Base-by-base conservation (phyloP, 2,113 vertebrate genomes). In the Serinus canaria region DNA sequence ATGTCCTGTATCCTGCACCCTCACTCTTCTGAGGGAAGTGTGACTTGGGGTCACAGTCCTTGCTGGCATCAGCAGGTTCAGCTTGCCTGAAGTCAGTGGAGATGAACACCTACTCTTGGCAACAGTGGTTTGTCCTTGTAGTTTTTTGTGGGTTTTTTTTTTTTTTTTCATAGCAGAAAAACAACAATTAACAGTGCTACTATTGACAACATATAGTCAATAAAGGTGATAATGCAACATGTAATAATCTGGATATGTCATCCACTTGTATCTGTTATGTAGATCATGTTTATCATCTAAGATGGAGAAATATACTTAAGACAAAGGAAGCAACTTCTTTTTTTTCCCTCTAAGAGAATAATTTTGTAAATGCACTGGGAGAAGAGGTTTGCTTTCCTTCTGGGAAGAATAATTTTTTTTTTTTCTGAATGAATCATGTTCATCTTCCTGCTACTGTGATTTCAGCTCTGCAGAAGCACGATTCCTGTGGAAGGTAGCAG, bases 401-500 rank as follows among this genome's bases (percentile, higher is more conserved):
- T 79, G 63, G 33, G n/a, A 77, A 73, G 50, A 90, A 77, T 43
- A 76, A 94, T 27, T 63, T 31, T 27, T 60, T 43, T 82, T 66
- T 82, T 31, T 13, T 24, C 66, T 80, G 53, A 73, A 73, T 66
- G 67, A 73, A 52, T 66, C 2, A 69, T 83, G 95, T 90, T 83
- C 75, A 50, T 94, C 67, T 91, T 83, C 55, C 59, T 47, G 74
- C 77, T 93, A 31, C 72, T 66, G 35, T 66, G 78, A 88, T 92
- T 96, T 91, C 55, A 50, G 78, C 37, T 92, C 81, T 67, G 75
- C 68, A 85, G 67, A 92, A 74, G 82, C 75, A 73, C 13, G 12
- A 86, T 33, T 95, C 59, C 78, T 80, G 60, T 89, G 86, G 91
- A 95, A 91, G 77, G 56, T 68, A 94, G 60, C 47, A 91, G 64